These are phyloP conservation scores for Canis aureus DNA, from an alignment of 2,113 vertebrate genomes.

Conservation along the genomic window DNA sequence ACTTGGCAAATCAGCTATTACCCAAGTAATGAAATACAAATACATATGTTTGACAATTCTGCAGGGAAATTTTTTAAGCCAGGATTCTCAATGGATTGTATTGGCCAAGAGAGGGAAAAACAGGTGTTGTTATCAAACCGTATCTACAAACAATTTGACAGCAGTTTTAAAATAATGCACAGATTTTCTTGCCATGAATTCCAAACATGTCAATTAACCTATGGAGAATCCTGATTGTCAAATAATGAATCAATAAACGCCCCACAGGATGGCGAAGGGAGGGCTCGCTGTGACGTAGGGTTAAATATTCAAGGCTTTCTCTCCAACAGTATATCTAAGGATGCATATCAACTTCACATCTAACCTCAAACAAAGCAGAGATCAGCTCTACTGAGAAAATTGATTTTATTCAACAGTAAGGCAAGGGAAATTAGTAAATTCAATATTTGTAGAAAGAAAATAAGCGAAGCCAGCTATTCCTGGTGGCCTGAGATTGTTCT, in stretches of 20 bases:
- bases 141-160: slow-evolving; percentile 88
- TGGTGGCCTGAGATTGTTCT: slow-evolving; percentile 88
- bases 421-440: slow-evolving; percentile 91
- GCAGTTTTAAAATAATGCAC: slow-evolving; percentile 87
- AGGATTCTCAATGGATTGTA: slow-evolving; percentile 86
- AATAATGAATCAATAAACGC: slow-evolving; percentile 84
- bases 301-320: slow-evolving; percentile 88
- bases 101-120: slow-evolving; percentile 88
- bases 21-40: slow-evolving; percentile 92
- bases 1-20: slow-evolving; percentile 91
- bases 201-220: slow-evolving; percentile 83
- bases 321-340: slow-evolving; percentile 85
- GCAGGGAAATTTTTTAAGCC: slow-evolving; percentile 87
- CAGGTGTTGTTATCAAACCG: slow-evolving; percentile 89
- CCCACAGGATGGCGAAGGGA: slow-evolving; percentile 71
- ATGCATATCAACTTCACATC: slow-evolving; percentile 87
- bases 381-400: slow-evolving; percentile 90
- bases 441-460: slow-evolving; percentile 92
- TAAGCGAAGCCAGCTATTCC: slow-evolving; percentile 88
- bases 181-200: slow-evolving; percentile 83
- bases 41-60: slow-evolving; percentile 92
- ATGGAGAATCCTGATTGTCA: slow-evolving; percentile 84
- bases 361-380: slow-evolving; percentile 90
- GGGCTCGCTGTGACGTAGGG: slow-evolving; percentile 82
- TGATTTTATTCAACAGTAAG: slow-evolving; percentile 90